These are phyloP conservation scores for Parapsyche elsis DNA, from an alignment of 1,140 invertebrate species.

Conservation along the genomic window DNA sequence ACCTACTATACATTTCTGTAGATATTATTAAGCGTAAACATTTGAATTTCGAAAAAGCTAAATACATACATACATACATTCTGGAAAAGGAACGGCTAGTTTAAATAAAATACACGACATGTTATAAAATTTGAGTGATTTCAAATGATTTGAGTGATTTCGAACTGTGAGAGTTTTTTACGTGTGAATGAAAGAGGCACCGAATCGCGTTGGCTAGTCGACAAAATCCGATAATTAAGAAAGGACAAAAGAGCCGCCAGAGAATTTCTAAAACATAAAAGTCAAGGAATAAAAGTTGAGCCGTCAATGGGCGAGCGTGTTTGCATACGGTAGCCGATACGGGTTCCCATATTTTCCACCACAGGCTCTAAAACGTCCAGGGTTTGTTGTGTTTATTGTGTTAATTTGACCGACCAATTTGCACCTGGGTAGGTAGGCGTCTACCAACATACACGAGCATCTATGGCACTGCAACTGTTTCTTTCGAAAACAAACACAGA, in stretches of 20 bases:
- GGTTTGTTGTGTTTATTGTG: constrained; percentile 49
- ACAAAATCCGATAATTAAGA: constrained; percentile 28
- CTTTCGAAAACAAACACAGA: constrained; percentile 48
- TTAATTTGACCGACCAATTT: constrained; percentile 54
- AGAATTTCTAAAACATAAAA: constrained; percentile 9
- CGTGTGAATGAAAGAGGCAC: neutral
- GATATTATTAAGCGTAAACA: too few relatives aligned
- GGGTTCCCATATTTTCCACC: constrained; percentile 12
- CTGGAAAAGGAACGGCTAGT: too few relatives aligned
- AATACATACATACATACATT: neutral
- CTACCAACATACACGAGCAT: neutral
- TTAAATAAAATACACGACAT: too few relatives aligned
- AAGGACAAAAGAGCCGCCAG: neutral
- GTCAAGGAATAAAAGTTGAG: neutral
- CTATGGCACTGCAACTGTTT: constrained; percentile 24
- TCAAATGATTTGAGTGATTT: neutral
- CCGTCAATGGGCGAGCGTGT: too few relatives aligned
- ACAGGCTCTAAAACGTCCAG: constrained; percentile 27
- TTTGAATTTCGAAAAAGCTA: too few relatives aligned
- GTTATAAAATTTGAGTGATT: too few relatives aligned
- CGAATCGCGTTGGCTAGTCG: neutral
- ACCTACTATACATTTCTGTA: too few relatives aligned
- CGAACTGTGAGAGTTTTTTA: neutral
- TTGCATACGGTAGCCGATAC: constrained; percentile 20
- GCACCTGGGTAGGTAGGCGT: constrained; percentile 44